A percentile compares a stretch with the other conserved stretches of the same genome.
Evolutionary conservation across 2,797 vertebrate species (phyloP).

Genomic region (Leptatherina wallacei): DNA sequence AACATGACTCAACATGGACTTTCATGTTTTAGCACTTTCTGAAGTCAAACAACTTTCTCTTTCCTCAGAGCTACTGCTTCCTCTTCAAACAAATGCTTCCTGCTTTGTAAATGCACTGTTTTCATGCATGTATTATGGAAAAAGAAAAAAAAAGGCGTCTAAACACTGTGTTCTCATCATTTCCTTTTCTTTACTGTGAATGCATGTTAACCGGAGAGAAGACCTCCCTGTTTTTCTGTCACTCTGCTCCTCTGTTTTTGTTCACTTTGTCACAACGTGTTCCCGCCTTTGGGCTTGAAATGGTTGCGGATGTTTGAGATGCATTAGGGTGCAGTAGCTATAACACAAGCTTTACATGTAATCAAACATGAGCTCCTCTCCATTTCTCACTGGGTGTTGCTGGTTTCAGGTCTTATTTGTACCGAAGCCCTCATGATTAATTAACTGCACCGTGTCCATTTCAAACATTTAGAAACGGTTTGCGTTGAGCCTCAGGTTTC

Average conservation of each 20-base stretch:
- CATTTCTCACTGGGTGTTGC: neutral
- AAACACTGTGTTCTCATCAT: conserved; percentile 42
- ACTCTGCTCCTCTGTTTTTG: conserved; percentile 71
- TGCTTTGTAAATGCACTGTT: conserved; percentile 62
- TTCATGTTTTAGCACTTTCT: conserved; percentile 18
- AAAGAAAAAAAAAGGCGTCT: neutral
- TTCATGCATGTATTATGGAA: conserved; percentile 58
- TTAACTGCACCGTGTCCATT: conserved; percentile 20
- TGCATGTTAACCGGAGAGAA: conserved; percentile 84
- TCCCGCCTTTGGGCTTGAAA: conserved; percentile 59
- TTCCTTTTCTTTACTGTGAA: conserved; percentile 69
- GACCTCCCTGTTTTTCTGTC: conserved; percentile 68
- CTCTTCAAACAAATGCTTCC: conserved; percentile 46
- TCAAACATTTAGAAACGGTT: conserved; percentile 48
- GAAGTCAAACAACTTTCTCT: conserved; percentile 12
- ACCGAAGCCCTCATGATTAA: neutral
- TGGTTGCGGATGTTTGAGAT: conserved; percentile 54
- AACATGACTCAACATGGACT: neutral
- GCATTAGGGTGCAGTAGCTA: neutral
- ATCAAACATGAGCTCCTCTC: neutral
- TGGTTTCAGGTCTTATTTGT: conserved; percentile 1
- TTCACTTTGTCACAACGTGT: conserved; percentile 61
- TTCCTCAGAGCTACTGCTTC: conserved; percentile 33
- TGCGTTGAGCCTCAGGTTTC: conserved; percentile 22
- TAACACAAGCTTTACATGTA: conserved; percentile 6